Base-by-base conservation (phyloP, 2,888 invertebrate species). In the Drosophila atripex region DNA sequence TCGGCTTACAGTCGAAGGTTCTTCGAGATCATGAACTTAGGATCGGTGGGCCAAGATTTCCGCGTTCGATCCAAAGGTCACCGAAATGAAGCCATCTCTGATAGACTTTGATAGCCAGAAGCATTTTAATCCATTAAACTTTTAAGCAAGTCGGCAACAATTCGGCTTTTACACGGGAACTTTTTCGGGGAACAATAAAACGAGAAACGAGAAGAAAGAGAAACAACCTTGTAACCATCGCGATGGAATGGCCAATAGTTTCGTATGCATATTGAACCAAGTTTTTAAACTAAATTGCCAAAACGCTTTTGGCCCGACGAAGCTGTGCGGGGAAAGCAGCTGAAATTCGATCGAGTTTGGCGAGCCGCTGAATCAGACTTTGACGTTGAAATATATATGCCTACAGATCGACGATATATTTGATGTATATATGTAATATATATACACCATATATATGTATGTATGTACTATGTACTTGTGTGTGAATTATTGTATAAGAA, bases 401-500 rank as follows among this genome's bases (percentile, higher is more conserved):
- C 41, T 11, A 57, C 39, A 47, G 30, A n/a, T 7, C 8, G 28
- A 28, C 7, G 2, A 8, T 38, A 53, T 28, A 46, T 28, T n/a
- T n/a, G n/a, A n/a, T n/a, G n/a, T n/a, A n/a, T n/a, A 28, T 35
- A 28, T 18, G 21, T 21, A 23, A 49, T 8, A 11, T 46, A 53
- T 35, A 38, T 18, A 21, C 32, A 21, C 18, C 18, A 5, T 12
- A 7, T 8, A 54, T 21, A 3, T 23, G 11, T 7, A 12, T 45
- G 6, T 12, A 12, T 12, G 12, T 12, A 7, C 7, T 46, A 53
- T 28, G 38, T 28, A 30, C 43, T 21, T 35, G 18, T 14, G 59
- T 35, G 59, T 12, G 45, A 45, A 23, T 18, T 59, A 49, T 66
- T 71, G 76, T 76, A 63, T 54, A 63, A 60, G 50, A 75, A 75